Evolutionary conservation across 2,113 vertebrate genomes (phyloP).

Genomic region (Balaeniceps rex): DNA sequence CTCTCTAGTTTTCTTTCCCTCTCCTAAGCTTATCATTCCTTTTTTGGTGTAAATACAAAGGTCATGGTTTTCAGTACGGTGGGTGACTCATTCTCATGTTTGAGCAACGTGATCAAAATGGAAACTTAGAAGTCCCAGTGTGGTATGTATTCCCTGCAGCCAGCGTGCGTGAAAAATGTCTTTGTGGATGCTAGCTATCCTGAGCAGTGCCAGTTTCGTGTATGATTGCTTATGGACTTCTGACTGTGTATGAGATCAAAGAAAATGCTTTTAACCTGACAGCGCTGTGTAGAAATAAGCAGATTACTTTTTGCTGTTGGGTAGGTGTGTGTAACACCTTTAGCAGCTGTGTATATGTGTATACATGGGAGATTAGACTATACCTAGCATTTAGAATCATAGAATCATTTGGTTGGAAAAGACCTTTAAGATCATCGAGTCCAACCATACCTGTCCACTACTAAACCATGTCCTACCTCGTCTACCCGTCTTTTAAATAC

Average conservation of each 20-base stretch:
- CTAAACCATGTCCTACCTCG: too few relatives aligned
- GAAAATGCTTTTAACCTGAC: not conserved
- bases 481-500: too few relatives aligned
- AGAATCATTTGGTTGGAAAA: too few relatives aligned
- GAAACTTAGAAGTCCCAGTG: not conserved
- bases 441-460: too few relatives aligned
- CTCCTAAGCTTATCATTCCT: not conserved
- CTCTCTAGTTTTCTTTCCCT: not conserved
- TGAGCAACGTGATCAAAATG: constrained; percentile 12
- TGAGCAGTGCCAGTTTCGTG: accelerated
- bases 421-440: too few relatives aligned
- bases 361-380: not conserved
- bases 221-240: too few relatives aligned
- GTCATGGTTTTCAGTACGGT: not conserved
- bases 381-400: too few relatives aligned
- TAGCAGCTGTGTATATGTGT: accelerated
- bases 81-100: constrained; percentile 35
- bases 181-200: not conserved
- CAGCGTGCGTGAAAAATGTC: accelerated
- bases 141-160: not conserved
- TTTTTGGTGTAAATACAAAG: constrained; percentile 21
- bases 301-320: not conserved
- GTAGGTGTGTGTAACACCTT: too few relatives aligned
- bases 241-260: accelerated
- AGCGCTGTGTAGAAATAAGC: not conserved